A percentile compares a stretch with the other conserved stretches of the same genome.
These are phyloP conservation scores for Pogonocichla stellata DNA, from an alignment of 2,113 vertebrate genomes.

Conservation along the genomic window DNA sequence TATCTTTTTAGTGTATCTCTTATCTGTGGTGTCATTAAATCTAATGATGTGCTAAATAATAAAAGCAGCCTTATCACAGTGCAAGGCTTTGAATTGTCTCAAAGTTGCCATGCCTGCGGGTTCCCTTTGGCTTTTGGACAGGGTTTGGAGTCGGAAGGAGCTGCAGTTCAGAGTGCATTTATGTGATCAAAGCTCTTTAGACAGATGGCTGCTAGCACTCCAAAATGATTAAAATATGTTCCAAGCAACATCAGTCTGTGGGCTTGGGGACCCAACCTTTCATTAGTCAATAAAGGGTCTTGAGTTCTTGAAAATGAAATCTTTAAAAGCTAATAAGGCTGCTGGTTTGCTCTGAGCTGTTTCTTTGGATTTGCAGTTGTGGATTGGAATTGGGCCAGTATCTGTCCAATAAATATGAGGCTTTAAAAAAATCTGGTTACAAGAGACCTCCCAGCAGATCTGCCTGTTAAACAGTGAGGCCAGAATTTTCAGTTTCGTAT, in stretches of 20 bases:
- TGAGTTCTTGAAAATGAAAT: constrained; percentile 68
- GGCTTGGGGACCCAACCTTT: constrained; percentile 66
- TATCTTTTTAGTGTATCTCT: constrained; percentile 62
- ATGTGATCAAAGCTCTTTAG: constrained; percentile 34
- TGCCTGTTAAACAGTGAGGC: background rate
- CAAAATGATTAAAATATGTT: constrained; percentile 67
- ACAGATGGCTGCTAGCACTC: constrained; percentile 60
- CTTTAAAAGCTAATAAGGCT: constrained; percentile 67
- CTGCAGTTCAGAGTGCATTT: constrained; percentile 47
- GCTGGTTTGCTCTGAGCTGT: constrained; percentile 46
- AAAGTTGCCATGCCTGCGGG: background rate
- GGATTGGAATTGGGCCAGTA: constrained; percentile 47
- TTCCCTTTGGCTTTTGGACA: constrained; percentile 32
- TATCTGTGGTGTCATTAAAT: constrained; percentile 59
- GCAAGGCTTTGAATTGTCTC: constrained; percentile 34
- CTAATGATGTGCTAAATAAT: constrained; percentile 65
- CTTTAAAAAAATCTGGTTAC: constrained; percentile 23
- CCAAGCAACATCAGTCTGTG: constrained; percentile 54
- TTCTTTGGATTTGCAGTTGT: constrained; percentile 51
- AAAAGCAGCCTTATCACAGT: constrained; percentile 44
- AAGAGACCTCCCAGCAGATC: constrained; percentile 16
- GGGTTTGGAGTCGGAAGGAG: constrained; percentile 30
- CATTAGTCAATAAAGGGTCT: constrained; percentile 67
- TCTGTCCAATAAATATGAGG: constrained; percentile 50
- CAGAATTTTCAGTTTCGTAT: background rate